Evolutionary conservation across 2,113 vertebrate species (phyloP).

Genomic region (Pluvialis apricaria): DNA sequence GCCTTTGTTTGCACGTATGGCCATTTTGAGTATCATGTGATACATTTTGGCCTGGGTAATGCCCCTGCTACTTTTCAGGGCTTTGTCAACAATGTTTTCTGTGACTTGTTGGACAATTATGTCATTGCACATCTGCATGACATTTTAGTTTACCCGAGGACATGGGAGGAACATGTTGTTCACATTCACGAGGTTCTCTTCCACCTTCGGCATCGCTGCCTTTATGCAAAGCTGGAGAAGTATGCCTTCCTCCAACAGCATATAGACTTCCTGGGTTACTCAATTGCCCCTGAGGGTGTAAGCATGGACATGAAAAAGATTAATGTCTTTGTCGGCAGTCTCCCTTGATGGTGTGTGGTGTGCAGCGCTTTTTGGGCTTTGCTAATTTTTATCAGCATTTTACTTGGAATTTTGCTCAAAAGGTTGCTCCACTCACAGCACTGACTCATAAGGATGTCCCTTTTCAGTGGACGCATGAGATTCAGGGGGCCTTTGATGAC

Average conservation of each 20-base stretch:
- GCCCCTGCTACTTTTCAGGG: neutral
- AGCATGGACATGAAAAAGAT: neutral
- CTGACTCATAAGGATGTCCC: neutral
- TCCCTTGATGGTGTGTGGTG: neutral
- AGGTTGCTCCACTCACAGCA: neutral
- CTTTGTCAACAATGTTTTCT: neutral
- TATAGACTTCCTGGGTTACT: neutral
- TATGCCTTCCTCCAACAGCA: neutral
- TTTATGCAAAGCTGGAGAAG: neutral
- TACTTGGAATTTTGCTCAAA: neutral
- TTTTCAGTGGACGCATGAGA: neutral
- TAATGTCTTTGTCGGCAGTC: neutral
- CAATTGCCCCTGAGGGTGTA: neutral
- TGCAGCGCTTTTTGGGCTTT: neutral
- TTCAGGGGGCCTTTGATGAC: neutral
- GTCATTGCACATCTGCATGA: neutral
- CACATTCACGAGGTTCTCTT: neutral
- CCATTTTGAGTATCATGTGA: neutral
- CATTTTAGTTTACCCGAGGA: neutral
- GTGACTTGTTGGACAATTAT: neutral
- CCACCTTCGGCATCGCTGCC: neutral
- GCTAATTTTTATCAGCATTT: neutral
- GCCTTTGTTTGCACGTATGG: neutral
- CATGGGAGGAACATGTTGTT: neutral
- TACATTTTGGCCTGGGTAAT: neutral